Evolutionary conservation across 2,888 invertebrate species (phyloP).

Genomic region (Chesias legatella): DNA sequence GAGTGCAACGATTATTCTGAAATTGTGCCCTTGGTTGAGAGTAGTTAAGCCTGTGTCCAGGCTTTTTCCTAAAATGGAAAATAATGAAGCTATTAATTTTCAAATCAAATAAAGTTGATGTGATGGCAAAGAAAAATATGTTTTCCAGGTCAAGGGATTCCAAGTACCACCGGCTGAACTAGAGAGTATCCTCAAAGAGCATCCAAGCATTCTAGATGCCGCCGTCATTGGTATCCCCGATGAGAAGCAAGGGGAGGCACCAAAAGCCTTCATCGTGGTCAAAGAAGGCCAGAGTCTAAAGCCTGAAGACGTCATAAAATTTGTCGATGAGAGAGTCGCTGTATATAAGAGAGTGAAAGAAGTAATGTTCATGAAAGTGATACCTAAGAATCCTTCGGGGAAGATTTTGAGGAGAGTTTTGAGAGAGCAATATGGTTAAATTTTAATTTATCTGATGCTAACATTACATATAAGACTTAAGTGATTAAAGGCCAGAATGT

Average conservation of each 20-base stretch:
- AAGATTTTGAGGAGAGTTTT: constrained; percentile 85
- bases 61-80: too few species aligned
- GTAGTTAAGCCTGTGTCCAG: too few species aligned
- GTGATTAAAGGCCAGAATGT: too few species aligned
- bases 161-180: constrained; percentile 94
- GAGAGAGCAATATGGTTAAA: constrained; percentile 49
- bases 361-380: constrained; percentile 81
- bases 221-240: constrained; percentile 90
- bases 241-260: constrained; percentile 84
- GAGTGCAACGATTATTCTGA: too few species aligned
- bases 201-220: constrained; percentile 87
- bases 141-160: constrained; percentile 82
- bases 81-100: too few species aligned
- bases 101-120: too few species aligned
- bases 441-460: not conserved
- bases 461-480: too few species aligned
- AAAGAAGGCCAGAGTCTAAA: constrained; percentile 65
- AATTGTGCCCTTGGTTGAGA: too few species aligned
- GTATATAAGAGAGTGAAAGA: constrained; percentile 86
- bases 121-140: not conserved
- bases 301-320: constrained; percentile 79
- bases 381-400: constrained; percentile 88
- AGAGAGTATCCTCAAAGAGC: constrained; percentile 85
- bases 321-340: constrained; percentile 84
- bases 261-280: constrained; percentile 85